phyloP scores from a whole-genome alignment of 2,797 vertebrate species.

The Mycteria americana region DNA sequence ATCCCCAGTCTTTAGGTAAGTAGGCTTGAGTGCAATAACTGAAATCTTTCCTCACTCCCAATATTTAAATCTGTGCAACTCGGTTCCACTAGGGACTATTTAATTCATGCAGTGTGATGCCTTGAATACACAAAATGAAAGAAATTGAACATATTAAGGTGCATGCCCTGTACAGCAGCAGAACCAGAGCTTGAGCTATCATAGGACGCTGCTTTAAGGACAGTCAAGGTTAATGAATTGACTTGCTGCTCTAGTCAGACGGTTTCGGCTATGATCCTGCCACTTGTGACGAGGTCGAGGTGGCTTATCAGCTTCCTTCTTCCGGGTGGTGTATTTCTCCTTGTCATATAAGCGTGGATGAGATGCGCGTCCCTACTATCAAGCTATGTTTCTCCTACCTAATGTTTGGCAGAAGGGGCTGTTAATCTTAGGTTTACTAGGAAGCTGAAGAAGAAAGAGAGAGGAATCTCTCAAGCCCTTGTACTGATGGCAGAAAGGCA shows the following conservation, averaged over 20 bases:
- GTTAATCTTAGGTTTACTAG: background rate
- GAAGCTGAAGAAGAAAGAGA: background rate
- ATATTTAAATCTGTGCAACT: background rate
- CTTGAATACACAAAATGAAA: background rate
- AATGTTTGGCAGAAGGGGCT: background rate
- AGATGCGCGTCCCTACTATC: rapidly evolving
- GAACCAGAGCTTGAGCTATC: background rate
- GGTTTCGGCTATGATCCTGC: background rate
- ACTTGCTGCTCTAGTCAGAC: background rate
- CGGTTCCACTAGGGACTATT: background rate
- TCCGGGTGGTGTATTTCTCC: background rate
- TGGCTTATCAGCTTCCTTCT: background rate
- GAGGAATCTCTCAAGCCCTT: background rate
- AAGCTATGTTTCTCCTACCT: background rate
- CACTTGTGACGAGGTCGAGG: background rate
- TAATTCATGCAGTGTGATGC: background rate
- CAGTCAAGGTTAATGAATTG: background rate
- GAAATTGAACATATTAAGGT: background rate
- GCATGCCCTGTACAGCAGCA: background rate
- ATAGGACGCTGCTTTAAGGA: background rate
- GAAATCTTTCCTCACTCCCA: background rate
- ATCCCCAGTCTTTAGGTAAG: background rate
- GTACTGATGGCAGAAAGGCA: background rate
- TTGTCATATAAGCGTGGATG: background rate
- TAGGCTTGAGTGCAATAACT: background rate